Evolutionary conservation across 1,140 invertebrate genomes (phyloP), one percentile per base, ranked within the genome.

Genomic region (Pseudomyrmex sp.): DNA sequence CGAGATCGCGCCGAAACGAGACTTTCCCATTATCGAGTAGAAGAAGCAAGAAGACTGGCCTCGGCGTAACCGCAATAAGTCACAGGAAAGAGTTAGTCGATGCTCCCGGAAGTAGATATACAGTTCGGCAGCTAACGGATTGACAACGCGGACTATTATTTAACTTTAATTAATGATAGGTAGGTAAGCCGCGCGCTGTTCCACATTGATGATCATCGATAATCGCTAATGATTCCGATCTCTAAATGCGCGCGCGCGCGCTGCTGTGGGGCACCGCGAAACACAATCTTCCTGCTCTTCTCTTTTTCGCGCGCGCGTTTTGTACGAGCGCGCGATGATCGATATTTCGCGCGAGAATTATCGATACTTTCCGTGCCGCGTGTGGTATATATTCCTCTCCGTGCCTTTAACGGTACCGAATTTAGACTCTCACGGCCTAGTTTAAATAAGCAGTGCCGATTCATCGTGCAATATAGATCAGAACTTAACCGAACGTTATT

Each of bases 141-240:
- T 74, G 69, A 87, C 85, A 87, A 84, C 69, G 46, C 58, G 69
- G 58, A 66, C 86, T 87, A 88, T 88, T 84, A 84, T 82, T 87
- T 84, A 84, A 88, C 62, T 87, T 15, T 88, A 88, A 88, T 88
- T 88, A 84, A 88, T 88, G 87, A 85, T 77, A 84, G 73, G 52
- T 85, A n/a, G 46, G 68, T 61, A 56, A 72, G 35, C 35, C 35
- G 35, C 12, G 13, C 12, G 3, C 65, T 86, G 85, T 87, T 86
- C 76, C 85, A 82, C 82, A 86, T 88, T 88, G 82, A 84, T 75
- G 83, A 66, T 85, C 87, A 88, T 88, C 87, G 87, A 88, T 88
- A 88, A 88, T 85, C 86, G 61, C 86, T 88, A 88, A 88, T 88
- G 86, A 88, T 82, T 79, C 68, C 52, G 56, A 76, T 80, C 70